Conservation (phyloP, 2,113 vertebrate genomes). For the Indri indri region DNA sequence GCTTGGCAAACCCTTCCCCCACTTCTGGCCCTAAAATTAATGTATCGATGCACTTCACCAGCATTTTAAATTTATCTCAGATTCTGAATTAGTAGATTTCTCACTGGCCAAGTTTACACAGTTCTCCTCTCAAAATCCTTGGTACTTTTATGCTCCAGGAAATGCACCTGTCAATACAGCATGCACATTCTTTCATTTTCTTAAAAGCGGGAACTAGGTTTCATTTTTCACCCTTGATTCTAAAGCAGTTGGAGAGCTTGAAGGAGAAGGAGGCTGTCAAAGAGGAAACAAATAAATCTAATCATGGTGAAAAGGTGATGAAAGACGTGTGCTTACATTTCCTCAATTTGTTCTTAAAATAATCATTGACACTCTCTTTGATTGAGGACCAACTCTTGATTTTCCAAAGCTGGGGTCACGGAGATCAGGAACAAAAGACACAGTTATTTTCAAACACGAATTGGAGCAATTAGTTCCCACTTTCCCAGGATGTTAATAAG, state of each 20-base stretch:
- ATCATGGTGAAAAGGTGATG: conserved; percentile 48
- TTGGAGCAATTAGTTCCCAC: conserved; percentile 48
- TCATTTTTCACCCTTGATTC: conserved; percentile 74
- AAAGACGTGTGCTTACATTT: conserved; percentile 49
- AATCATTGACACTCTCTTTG: conserved; percentile 54
- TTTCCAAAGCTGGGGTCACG: conserved; percentile 44
- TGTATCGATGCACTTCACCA: background rate
- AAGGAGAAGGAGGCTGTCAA: background rate
- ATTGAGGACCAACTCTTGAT: conserved; percentile 31
- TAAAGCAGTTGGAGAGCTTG: conserved; percentile 38
- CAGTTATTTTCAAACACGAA: conserved; percentile 22
- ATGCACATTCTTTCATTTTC: conserved; percentile 61
- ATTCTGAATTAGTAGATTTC: background rate
- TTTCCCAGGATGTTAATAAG: conserved; percentile 45
- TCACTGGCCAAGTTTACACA: background rate
- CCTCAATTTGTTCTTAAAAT: conserved; percentile 68
- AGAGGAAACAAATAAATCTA: conserved; percentile 62
- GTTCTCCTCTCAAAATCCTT: conserved; percentile 21
- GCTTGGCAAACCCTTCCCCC: background rate
- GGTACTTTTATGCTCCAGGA: background rate
- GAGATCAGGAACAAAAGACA: conserved; percentile 47
- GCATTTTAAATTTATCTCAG: background rate
- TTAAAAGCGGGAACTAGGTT: conserved; percentile 71
- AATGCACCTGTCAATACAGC: conserved; percentile 48
- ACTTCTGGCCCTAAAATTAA: background rate